Evolutionary conservation across 2,888 invertebrate genomes (phyloP).

Genomic region (Archaeoteleia sp.): DNA sequence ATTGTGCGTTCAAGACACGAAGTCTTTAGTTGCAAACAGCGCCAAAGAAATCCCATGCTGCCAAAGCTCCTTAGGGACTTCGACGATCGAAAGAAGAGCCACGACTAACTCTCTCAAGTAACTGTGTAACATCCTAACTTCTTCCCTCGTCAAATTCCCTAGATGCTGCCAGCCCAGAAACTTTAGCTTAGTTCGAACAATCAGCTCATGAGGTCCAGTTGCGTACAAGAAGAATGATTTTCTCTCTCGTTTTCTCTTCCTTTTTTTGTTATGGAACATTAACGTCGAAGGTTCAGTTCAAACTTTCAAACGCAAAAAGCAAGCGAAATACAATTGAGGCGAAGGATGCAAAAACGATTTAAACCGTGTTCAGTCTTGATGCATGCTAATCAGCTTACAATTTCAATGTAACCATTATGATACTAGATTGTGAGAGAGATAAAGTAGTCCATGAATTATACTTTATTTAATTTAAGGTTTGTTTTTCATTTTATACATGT

Average conservation of each 20-base stretch:
- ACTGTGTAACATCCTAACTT: conserved; percentile 47
- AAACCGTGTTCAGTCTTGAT: conserved; percentile 9
- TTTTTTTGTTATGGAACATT: not conserved
- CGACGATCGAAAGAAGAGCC: conserved; percentile 47
- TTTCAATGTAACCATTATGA: not conserved
- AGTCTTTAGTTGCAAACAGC: conserved; percentile 46
- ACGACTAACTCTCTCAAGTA: conserved; percentile 46
- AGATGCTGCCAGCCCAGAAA: conserved; percentile 27
- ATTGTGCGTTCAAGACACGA: conserved; percentile 37
- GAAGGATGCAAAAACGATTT: conserved; percentile 13
- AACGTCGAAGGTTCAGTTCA: not conserved
- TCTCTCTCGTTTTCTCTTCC: not conserved
- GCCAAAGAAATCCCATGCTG: conserved; percentile 29
- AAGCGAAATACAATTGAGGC: not conserved
- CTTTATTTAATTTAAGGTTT: too few relatives aligned
- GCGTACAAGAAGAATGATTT: conserved; percentile 22
- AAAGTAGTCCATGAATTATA: too few relatives aligned
- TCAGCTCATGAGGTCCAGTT: conserved; percentile 20
- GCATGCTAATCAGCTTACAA: conserved; percentile 9
- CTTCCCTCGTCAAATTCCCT: conserved; percentile 39
- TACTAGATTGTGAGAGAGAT: too few relatives aligned
- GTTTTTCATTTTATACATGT: too few relatives aligned
- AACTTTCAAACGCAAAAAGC: conserved; percentile 9
- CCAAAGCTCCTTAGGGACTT: conserved; percentile 51
- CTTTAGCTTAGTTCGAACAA: conserved; percentile 34